Base-by-base conservation (phyloP, 2,888 invertebrate species). In the Cheilosia scutellata region DNA sequence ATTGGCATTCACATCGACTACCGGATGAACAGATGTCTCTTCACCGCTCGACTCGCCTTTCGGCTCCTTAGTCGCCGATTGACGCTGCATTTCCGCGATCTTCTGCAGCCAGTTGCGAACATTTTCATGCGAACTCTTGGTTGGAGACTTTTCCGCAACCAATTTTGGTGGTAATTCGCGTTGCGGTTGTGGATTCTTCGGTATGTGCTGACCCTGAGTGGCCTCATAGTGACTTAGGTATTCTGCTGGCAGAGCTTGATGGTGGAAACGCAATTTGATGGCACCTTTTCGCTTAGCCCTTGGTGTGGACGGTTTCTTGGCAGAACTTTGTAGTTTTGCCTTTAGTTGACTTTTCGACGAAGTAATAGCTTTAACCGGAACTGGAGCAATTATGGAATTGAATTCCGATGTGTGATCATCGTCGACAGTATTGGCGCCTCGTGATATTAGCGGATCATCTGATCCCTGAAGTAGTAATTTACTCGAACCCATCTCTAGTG, bases 141-240 rank as follows among this genome's bases (percentile, higher is more conserved):
- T 87, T 90, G 93, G 89, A 90, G 93, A 84, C 29, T 91, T 91
- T 55, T 93, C 93, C 16, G 92, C 88, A 70, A 92, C 92, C 16
- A 92, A 91, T 71, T 93, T 92, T 37, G 91, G 89, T 88, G 93
- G 93, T 1, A 65, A 47, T 2, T 86, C 80, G 13, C 88, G 89
- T 9, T 88, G 88, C n/a, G 92, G 90, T 88, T 93, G 92, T 57
- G 66, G 93, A 29, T 82, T 20, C 55, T 78, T 87, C 0, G 78
- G 82, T 66, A 90, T 93, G 37, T 93, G 93, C 88, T 94, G 94
- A 83, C 94, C 95, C 71, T 95, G 92, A 5, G 95, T 95, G 66
- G 96, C 95, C 91, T 96, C 96, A 93, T 96, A 96, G 90, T 96
- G 96, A 89, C 96, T 96, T 68, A 96, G 93, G 90, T 96, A 96